Conservation (phyloP, 92 coral and sea anemone genomes). For the Palythoa grandiflora region DNA sequence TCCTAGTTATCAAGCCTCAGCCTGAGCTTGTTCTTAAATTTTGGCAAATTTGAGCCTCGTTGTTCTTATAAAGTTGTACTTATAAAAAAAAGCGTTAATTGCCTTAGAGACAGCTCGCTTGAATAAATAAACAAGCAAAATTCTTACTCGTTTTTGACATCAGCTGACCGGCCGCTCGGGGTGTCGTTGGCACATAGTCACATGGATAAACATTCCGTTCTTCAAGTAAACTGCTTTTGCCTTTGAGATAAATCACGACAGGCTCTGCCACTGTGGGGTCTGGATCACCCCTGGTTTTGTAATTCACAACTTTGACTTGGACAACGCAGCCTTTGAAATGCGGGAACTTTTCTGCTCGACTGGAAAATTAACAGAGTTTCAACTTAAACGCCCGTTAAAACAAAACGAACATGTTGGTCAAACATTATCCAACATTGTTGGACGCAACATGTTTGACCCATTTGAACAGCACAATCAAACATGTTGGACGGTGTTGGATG, state of each 20-base stretch:
- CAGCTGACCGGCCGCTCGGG: constrained; percentile 6
- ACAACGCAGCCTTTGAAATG: constrained; percentile 40
- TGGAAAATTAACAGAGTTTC: not conserved
- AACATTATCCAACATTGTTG: too few species aligned
- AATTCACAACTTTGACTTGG: constrained; percentile 15
- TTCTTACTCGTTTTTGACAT: not conserved
- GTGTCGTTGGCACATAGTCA: constrained; percentile 10
- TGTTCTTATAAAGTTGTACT: too few species aligned
- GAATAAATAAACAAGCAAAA: not conserved
- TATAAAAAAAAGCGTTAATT: too few species aligned
- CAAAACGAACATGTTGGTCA: too few species aligned
- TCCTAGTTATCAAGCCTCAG: too few species aligned
- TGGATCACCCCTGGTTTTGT: not conserved
- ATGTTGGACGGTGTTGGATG: too few species aligned
- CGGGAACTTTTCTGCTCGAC: not conserved
- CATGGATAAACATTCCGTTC: constrained; percentile 20
- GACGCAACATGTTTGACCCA: too few species aligned
- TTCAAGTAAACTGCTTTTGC: constrained; percentile 8
- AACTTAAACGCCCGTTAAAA: too few species aligned
- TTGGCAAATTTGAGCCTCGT: too few species aligned
- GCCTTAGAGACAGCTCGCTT: not conserved
- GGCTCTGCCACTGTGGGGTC: not conserved
- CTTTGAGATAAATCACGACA: not conserved
- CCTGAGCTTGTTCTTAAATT: too few species aligned
- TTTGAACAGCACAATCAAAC: too few species aligned